phyloP scores from a whole-genome alignment of 2,113 vertebrate species.

The Trogon surrucura region DNA sequence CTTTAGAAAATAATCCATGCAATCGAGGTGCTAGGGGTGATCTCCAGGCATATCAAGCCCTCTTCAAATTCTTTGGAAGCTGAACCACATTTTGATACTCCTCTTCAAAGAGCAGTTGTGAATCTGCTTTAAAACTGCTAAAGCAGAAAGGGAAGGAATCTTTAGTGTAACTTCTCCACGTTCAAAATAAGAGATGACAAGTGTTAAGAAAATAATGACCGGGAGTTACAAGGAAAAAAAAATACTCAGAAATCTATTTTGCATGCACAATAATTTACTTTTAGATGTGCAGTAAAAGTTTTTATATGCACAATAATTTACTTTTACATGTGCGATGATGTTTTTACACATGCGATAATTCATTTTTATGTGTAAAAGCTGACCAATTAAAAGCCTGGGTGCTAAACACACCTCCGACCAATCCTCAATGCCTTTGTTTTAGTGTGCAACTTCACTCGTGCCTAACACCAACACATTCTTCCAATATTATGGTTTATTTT shows the following conservation, averaged over 20 bases:
- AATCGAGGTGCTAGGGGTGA: background rate
- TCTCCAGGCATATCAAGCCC: background rate
- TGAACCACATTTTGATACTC: background rate
- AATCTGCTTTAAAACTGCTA: background rate
- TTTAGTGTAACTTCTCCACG: background rate
- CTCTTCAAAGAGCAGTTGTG: background rate
- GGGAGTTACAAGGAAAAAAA: background rate
- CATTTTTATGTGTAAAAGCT: constrained; percentile 50
- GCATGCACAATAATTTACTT: constrained; percentile 66
- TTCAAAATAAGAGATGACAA: constrained; percentile 22
- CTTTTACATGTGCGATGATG: constrained; percentile 61
- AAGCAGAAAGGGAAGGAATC: background rate
- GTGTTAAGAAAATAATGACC: constrained; percentile 34
- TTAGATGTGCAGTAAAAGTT: constrained; percentile 69
- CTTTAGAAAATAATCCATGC: background rate
- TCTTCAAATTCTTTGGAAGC: background rate
- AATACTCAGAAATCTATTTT: constrained; percentile 38
- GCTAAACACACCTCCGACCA: background rate
- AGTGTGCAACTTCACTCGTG: background rate
- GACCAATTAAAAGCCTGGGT: constrained; percentile 12
- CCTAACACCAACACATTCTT: background rate
- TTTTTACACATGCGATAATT: constrained; percentile 41
- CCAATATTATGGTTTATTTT: background rate
- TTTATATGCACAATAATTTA: constrained; percentile 72
- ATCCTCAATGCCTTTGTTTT: background rate